Evolutionary conservation across 2,113 vertebrate species (phyloP).

Genomic region (Petrocephalus zakoni): DNA sequence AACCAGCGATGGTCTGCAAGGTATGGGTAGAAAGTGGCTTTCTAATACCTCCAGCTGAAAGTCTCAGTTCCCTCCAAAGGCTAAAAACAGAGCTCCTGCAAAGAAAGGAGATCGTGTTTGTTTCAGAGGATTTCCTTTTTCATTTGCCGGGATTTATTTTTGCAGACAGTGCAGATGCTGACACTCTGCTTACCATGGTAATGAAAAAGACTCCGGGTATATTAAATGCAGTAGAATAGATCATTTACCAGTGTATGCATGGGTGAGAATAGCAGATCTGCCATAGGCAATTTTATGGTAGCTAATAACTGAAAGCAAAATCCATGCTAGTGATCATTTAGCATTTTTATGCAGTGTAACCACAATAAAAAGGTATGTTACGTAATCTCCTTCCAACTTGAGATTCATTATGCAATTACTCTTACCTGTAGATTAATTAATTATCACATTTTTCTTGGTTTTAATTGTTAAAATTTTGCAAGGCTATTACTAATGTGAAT

Average conservation of each 20-base stretch:
- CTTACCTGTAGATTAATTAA: not conserved
- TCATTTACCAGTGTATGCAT: not conserved
- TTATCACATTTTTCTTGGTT: not conserved
- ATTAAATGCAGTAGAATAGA: not conserved
- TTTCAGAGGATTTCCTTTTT: not conserved
- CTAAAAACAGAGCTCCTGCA: not conserved
- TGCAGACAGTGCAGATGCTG: not conserved
- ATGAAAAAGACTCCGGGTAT: not conserved
- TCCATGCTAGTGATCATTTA: not conserved
- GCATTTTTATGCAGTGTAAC: not conserved
- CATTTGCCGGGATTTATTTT: not conserved
- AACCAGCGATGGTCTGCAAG: not conserved
- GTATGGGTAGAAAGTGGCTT: not conserved
- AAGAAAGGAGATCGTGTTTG: not conserved
- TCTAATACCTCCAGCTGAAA: not conserved
- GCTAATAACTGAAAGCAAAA: not conserved
- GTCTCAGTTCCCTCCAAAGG: not conserved
- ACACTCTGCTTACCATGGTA: not conserved
- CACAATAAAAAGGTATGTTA: not conserved
- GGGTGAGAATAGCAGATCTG: not conserved
- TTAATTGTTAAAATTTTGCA: not conserved
- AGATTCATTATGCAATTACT: not conserved
- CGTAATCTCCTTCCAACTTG: not conserved
- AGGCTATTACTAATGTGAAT: not conserved
- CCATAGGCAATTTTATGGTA: not conserved